Base-by-base conservation (phyloP, 2,113 vertebrate species). In the Corvus cornix region DNA sequence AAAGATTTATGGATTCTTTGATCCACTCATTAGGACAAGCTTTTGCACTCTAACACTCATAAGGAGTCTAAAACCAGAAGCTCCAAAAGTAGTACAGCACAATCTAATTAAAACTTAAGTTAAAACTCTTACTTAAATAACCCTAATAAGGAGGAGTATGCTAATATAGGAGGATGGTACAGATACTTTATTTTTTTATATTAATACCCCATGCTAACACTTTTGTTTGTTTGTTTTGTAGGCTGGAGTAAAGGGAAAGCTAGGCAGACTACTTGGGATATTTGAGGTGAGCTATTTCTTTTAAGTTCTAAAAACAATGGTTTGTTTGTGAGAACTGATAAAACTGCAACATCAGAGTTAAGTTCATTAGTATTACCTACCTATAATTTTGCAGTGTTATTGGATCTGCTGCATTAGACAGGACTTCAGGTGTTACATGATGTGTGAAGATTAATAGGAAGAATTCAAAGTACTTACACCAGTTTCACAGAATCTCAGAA, bases 171-270 rank as follows among this genome's bases (percentile, higher is more conserved):
- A 67, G 53, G 16, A 39, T 82, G 33, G 16, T 82, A 68, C 58
- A 58, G 59, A 11, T 84, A 17, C 6, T 51, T 27, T 70, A 3
- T 33, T 76, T n/a, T 3, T 63, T 66, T 3, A 2, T 15, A 46
- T 77, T 24, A 44, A 72, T 78, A 72, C 33, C 17, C 39, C 6
- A 19, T 37, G 10, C 51, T 95, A 90, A 97, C 6, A 1, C 11
- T 67, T 84, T 11, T 59, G 10, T 85, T 24, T 53, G 37, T 83
- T 93, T 95, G 67, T 93, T 88, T 90, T 97, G 76, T 97, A 99
- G 99, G 99, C 99, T 97, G 99, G 99, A 89, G 99, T 99, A 88
- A 99, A 98, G 96, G 99, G 99, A 94, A 99, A 99, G 93, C 98
- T 99, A 55, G 99, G 99, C 90, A 98, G 99, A 97, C 98, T 99